Evolutionary conservation across 2,797 vertebrate genomes (phyloP), one percentile per base, ranked within the genome.

Genomic region (Amphiprion clarkii): DNA sequence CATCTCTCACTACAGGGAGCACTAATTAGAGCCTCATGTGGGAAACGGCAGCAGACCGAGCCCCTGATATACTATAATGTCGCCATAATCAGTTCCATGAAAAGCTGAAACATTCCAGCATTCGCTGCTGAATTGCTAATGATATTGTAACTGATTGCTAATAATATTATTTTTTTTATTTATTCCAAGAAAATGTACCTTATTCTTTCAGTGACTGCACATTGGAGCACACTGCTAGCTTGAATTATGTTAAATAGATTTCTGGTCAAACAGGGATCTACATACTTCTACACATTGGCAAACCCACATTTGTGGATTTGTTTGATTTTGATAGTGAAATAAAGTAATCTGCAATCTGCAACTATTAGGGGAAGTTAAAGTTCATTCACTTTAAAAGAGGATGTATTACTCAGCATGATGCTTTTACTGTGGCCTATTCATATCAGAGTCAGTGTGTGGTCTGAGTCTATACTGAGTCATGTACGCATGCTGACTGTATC

Each of bases 381-480:
- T 74, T 65, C 1, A 76, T 69, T 78, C 12, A 69, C 27, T 67
- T 77, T 79, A 36, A 77, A 78, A 74, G 67, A 52, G 39, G 73
- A 83, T 67, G 51, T 65, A 12, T 79, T 74, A 76, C 46, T 36
- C 60, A 61, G 14, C 9, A 42, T 60, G 70, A 33, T 31, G 31
- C 29, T 78, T 25, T 61, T 60, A 58, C 59, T 55, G 44, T 59
- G 69, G 44, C 39, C 55, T 46, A 52, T 14, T 84, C 60, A 80
- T 74, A 56, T 76, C 58, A 51, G 55, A 71, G 46, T 63, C 48
- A 39, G 16, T 58, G 16, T 58, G 53, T 56, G 63, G 23, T 74
- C 56, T 79, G 64, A 78, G 55, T 76, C 65, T 31, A 27, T 39
- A 77, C 58, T 85, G 71, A 90, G 61, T 87, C 72, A 23, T 58